These are phyloP conservation scores for Cacoxenus indagator DNA, from an alignment of 2,888 invertebrate species.

Conservation along the genomic window DNA sequence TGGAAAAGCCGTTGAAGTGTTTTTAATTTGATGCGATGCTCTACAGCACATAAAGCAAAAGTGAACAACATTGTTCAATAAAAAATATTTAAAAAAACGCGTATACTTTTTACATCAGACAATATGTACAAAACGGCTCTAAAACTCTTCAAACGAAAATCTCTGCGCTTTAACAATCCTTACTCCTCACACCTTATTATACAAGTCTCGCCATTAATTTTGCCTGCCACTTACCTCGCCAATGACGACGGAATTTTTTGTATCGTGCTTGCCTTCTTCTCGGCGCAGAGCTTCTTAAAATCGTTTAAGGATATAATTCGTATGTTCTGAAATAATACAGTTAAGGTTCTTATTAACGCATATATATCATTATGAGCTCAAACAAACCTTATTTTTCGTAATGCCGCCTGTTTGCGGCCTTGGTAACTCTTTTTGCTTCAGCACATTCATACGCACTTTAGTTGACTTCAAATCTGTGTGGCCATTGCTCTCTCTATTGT, in stretches of 20 bases:
- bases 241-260: constrained; percentile 62
- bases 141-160: background rate
- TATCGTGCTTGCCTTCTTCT: constrained; percentile 58
- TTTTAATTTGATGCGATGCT: no score
- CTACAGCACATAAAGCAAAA: no score
- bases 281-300: constrained; percentile 67
- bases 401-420: constrained; percentile 37
- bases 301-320: constrained; percentile 69
- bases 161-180: background rate
- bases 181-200: no score
- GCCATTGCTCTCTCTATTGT: constrained; percentile 36
- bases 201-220: background rate
- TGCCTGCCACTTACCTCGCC: constrained; percentile 51
- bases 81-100: no score
- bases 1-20: no score
- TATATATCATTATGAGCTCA: background rate
- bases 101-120: no score
- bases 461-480: constrained; percentile 33
- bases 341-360: background rate
- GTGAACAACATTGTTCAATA: no score
- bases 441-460: constrained; percentile 56
- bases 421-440: constrained; percentile 47
- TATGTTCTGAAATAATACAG: constrained; percentile 57
- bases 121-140: no score
- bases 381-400: constrained; percentile 50